Conservation (phyloP, 2,113 vertebrate genomes). For the Lonchura striata region DNA sequence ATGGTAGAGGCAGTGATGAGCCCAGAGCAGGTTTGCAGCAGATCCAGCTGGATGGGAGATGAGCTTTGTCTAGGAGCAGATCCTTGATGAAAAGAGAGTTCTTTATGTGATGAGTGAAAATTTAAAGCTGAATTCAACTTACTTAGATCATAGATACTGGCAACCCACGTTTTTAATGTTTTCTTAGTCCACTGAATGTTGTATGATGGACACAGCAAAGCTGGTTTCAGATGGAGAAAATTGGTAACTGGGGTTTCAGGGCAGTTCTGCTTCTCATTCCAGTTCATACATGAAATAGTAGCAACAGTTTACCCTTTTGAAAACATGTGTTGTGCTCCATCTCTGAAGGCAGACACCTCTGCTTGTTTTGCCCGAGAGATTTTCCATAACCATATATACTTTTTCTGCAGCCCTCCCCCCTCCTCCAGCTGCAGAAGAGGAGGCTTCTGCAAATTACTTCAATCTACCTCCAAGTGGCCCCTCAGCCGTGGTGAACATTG, state of each 20-base stretch:
- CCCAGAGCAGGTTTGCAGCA: neutral
- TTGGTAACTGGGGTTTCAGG: neutral
- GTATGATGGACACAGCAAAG: neutral
- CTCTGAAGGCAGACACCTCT: neutral
- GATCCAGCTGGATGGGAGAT: neutral
- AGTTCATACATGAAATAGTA: accelerated
- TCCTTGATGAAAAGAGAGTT: neutral
- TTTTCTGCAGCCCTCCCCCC: slow-evolving; percentile 81
- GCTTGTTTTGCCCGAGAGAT: neutral
- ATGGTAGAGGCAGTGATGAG: neutral
- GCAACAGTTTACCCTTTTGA: neutral
- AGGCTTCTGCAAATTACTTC: slow-evolving; percentile 93
- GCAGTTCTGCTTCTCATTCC: neutral
- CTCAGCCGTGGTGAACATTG: slow-evolving; percentile 88
- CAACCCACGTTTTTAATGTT: accelerated
- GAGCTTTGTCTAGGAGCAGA: neutral
- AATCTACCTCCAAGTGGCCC: slow-evolving; percentile 88
- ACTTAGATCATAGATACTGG: neutral
- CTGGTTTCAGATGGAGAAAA: neutral
- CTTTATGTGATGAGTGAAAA: neutral
- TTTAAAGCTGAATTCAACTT: neutral
- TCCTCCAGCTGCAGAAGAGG: slow-evolving; percentile 88
- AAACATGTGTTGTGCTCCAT: neutral
- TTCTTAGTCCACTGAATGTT: neutral
- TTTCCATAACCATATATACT: neutral